A percentile compares a stretch with the other conserved stretches of the same genome.
These are phyloP conservation scores for Apteryx mantelli DNA, from an alignment of 2,113 vertebrate genomes.

Conservation along the genomic window DNA sequence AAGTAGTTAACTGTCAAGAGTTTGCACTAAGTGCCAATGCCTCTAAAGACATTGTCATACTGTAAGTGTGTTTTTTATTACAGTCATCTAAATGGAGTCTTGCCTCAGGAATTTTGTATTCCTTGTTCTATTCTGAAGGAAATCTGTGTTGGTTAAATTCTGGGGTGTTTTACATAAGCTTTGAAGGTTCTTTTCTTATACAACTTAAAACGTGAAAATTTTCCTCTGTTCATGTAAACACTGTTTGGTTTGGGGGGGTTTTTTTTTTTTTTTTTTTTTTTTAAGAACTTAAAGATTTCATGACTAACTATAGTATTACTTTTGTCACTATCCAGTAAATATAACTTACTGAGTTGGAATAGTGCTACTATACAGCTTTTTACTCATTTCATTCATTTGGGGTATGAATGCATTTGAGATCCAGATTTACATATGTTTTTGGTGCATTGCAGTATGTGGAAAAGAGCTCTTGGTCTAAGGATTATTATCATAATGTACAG, in stretches of 20 bases:
- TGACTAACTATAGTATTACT: background rate
- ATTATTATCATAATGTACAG: background rate
- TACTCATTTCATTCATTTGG: background rate
- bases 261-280: too few species aligned
- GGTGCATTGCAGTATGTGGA: constrained; percentile 19
- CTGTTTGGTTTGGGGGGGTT: background rate
- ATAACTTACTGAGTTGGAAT: background rate
- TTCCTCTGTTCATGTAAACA: background rate
- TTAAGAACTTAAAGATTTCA: background rate
- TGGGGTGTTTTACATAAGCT: background rate
- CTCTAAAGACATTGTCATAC: constrained; percentile 94
- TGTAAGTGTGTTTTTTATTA: constrained; percentile 82
- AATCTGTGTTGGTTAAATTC: background rate
- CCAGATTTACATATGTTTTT: background rate
- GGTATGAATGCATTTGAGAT: background rate
- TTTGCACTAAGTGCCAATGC: constrained; percentile 93
- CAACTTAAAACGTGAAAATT: background rate
- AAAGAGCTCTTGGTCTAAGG: background rate
- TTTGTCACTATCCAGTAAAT: background rate
- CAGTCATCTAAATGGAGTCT: background rate
- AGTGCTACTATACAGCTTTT: background rate
- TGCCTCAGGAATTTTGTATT: background rate
- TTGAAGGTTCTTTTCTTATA: background rate
- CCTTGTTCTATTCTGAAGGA: background rate
- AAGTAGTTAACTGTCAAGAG: constrained; percentile 96